phyloP scores from a whole-genome alignment of 2,797 vertebrate genomes.

The Alauda arvensis region DNA sequence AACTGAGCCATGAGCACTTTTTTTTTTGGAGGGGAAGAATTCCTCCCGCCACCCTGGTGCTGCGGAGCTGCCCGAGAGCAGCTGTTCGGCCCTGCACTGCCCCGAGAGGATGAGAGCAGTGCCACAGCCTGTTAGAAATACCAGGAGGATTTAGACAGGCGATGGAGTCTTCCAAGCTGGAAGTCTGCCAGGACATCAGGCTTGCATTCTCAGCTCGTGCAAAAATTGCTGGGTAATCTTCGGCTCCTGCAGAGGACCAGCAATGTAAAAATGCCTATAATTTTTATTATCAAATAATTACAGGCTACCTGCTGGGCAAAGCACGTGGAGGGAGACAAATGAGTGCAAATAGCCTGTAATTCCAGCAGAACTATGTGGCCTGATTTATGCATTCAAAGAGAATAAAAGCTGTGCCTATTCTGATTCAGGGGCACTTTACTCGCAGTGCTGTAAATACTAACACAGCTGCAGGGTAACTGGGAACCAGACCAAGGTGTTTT shows the following conservation, averaged over 20 bases:
- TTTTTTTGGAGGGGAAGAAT: background rate
- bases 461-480: conserved; percentile 46
- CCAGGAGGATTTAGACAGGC: background rate
- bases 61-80: background rate
- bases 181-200: conserved; percentile 44
- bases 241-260: conserved; percentile 37
- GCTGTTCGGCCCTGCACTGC: background rate
- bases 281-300: conserved; percentile 63
- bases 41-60: background rate
- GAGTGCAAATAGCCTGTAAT: conserved; percentile 35
- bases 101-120: background rate
- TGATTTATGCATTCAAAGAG: conserved; percentile 5
- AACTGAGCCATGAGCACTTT: background rate
- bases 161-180: conserved; percentile 29
- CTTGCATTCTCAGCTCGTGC: conserved; percentile 12
- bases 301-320: conserved; percentile 50
- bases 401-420: conserved; percentile 11
- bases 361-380: conserved; percentile 21
- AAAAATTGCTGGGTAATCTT: conserved; percentile 50
- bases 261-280: conserved; percentile 37
- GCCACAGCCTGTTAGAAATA: conserved; percentile 26
- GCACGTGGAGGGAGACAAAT: conserved; percentile 34
- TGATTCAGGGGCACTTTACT: conserved; percentile 34
- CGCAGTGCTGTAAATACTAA: conserved; percentile 30
- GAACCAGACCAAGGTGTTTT: conserved; percentile 55